phyloP scores from a whole-genome alignment of 2,113 vertebrate species.

The Chamaetylas fuelleborni region DNA sequence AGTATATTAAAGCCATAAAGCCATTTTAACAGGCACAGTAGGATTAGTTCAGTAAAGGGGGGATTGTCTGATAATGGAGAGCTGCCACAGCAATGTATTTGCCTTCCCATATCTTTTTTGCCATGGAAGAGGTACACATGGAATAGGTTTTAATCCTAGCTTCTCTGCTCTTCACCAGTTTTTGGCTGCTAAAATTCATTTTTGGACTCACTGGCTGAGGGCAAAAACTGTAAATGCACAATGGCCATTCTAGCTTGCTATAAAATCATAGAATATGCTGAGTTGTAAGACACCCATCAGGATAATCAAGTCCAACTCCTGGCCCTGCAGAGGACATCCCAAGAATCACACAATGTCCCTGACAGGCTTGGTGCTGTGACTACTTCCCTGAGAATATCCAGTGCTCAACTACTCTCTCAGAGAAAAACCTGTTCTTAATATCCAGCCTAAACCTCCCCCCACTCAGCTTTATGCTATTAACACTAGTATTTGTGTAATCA shows the following conservation, averaged over 20 bases:
- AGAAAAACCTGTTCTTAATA: background rate
- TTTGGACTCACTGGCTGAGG: background rate
- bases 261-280: background rate
- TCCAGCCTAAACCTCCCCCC: too few relatives aligned
- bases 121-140: background rate
- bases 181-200: background rate
- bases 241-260: background rate
- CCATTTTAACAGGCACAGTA: background rate
- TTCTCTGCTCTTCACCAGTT: background rate
- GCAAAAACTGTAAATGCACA: background rate
- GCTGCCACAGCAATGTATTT: background rate
- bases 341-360: background rate
- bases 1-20: background rate
- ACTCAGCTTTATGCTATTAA: background rate
- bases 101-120: background rate
- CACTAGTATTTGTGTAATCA: background rate
- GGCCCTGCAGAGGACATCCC: background rate
- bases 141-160: background rate
- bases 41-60: background rate
- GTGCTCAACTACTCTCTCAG: background rate
- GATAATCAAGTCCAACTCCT: background rate
- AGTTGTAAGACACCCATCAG: background rate
- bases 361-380: background rate
- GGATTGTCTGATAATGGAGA: background rate
- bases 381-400: background rate